Evolutionary conservation across 2,113 vertebrate genomes (phyloP).

Genomic region (Synodontis membranacea): DNA sequence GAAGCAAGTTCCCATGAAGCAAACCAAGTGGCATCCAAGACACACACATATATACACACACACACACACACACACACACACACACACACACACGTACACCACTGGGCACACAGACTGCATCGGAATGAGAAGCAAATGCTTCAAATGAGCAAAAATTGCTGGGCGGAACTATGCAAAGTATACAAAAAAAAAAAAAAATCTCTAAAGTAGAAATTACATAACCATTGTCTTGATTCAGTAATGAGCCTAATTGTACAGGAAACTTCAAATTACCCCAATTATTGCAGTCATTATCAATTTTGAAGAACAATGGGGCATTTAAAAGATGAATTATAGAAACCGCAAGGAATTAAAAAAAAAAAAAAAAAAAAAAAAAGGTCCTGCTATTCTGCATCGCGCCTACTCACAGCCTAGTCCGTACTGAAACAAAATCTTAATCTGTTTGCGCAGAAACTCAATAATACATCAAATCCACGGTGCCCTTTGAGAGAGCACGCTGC

Average conservation of each 20-base stretch:
- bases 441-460: slow-evolving; percentile 23
- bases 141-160: not conserved
- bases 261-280: not conserved
- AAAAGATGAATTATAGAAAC: not conserved
- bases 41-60: not conserved
- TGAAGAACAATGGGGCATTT: slow-evolving; percentile 7
- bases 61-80: not conserved
- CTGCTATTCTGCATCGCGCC: not conserved
- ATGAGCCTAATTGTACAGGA: not conserved
- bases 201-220: not conserved
- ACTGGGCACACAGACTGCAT: not conserved
- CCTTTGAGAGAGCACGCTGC: slow-evolving; percentile 14
- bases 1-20: not conserved
- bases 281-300: not conserved
- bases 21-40: not conserved
- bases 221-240: not conserved
- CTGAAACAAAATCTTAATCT: slow-evolving; percentile 27
- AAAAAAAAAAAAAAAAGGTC: not conserved
- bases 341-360: not conserved
- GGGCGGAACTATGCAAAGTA: not conserved
- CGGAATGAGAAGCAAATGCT: not conserved
- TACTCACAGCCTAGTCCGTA: not conserved
- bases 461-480: slow-evolving; percentile 12
- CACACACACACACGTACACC: not conserved
- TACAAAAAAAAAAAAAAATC: not conserved